A percentile compares a stretch with the other conserved stretches of the same genome.
These are phyloP conservation scores for Cartodere bifasciata DNA, from an alignment of 2,888 invertebrate species.

Conservation along the genomic window DNA sequence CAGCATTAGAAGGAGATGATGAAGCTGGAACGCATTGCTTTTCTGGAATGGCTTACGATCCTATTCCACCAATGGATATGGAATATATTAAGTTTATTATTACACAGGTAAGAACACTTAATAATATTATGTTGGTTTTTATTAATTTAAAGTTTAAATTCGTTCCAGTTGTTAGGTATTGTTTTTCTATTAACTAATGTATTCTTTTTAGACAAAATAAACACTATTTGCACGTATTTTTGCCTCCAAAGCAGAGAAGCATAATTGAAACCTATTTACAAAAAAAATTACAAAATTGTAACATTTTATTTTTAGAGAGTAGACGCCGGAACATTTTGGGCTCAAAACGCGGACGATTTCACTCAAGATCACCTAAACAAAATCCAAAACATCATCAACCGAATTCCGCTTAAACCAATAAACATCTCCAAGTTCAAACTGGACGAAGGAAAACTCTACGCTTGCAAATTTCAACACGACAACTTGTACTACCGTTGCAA, in stretches of 20 bases:
- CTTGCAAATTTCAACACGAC: conserved; percentile 43
- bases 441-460: conserved; percentile 38
- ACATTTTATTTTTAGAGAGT: conserved; percentile 36
- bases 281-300: too few species aligned
- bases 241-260: too few species aligned
- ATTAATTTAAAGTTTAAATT: too few species aligned
- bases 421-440: conserved; percentile 22
- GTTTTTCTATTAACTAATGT: too few species aligned
- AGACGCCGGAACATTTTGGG: conserved; percentile 59
- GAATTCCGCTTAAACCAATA: conserved; percentile 21
- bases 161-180: too few species aligned
- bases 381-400: conserved; percentile 34
- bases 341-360: conserved; percentile 39
- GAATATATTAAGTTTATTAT: conserved; percentile 21
- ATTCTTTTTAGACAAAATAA: too few species aligned
- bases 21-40: conserved; percentile 16
- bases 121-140: conserved; percentile 3
- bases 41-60: conserved; percentile 16
- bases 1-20: too few species aligned
- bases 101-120: conserved; percentile 17
- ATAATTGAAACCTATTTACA: too few species aligned
- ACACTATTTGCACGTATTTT: too few species aligned
- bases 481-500: conserved; percentile 44
- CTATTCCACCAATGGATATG: conserved; percentile 22
- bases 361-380: conserved; percentile 19